Evolutionary conservation across 2,888 invertebrate species (phyloP).

Genomic region (Monochamus alternatus): DNA sequence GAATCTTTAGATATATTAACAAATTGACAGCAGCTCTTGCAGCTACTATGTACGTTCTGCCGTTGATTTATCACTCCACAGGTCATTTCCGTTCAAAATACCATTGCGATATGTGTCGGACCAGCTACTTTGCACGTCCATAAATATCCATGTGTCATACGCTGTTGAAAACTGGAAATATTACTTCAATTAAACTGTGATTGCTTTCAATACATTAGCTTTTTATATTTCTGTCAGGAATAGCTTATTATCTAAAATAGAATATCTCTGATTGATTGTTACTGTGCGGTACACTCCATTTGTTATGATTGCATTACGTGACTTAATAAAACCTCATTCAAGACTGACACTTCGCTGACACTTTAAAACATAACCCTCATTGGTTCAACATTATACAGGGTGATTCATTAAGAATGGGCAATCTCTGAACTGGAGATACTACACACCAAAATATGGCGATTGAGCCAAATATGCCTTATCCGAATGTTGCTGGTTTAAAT

Average conservation of each 20-base stretch:
- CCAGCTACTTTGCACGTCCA: constrained; percentile 44
- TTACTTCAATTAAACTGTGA: constrained; percentile 48
- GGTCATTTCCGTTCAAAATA: constrained; percentile 46
- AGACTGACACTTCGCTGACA: neutral
- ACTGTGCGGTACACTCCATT: constrained; percentile 14
- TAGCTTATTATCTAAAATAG: constrained; percentile 43
- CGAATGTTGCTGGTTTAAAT: no score
- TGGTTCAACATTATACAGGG: no score
- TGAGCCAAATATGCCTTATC: no score
- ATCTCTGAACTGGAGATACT: no score
- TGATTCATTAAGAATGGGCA: no score
- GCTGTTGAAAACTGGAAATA: constrained; percentile 49
- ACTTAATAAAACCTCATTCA: constrained; percentile 9
- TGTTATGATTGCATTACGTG: constrained; percentile 12
- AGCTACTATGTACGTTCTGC: constrained; percentile 46
- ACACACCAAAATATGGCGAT: no score
- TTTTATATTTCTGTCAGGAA: constrained; percentile 28
- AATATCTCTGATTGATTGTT: constrained; percentile 41
- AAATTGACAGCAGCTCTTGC: constrained; percentile 48
- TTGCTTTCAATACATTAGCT: constrained; percentile 44
- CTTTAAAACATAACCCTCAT: neutral
- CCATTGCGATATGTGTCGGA: constrained; percentile 42
- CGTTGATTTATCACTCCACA: constrained; percentile 44
- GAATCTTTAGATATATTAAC: constrained; percentile 49
- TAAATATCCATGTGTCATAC: constrained; percentile 47